Percentiles rank a stretch among this genome's conserved stretches.
phyloP scores from a whole-genome alignment of 2,113 vertebrate genomes.

The Pogona vitticeps region DNA sequence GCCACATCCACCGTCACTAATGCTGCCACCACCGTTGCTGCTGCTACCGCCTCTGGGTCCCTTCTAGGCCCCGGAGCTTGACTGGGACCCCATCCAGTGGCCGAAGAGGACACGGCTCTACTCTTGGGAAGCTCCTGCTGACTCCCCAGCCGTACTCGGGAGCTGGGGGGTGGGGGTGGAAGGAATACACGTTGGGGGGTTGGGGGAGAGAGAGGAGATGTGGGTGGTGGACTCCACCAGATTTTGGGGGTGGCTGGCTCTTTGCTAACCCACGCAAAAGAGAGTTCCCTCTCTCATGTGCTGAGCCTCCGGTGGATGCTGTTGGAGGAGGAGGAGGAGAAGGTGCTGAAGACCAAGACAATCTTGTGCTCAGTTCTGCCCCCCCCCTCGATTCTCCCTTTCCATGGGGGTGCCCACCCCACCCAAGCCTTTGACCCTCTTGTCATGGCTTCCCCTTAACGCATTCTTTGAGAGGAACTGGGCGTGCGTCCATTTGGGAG shows the following conservation, averaged over 20 bases:
- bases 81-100: neutral
- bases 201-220: too few species aligned
- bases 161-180: too few species aligned
- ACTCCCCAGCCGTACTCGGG: neutral
- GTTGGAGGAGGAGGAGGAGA: neutral
- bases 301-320: neutral
- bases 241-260: too few species aligned
- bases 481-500: too few species aligned
- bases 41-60: neutral
- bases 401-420: too few species aligned
- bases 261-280: neutral
- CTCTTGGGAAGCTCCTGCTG: neutral
- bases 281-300: neutral
- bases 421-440: too few species aligned
- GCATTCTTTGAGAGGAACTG: too few species aligned
- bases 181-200: neutral
- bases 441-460: too few species aligned
- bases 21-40: too few species aligned
- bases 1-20: too few species aligned
- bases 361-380: too few species aligned
- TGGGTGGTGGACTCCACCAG: neutral
- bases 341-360: too few species aligned
- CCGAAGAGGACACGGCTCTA: neutral
- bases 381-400: neutral
- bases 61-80: neutral